Percentiles rank a stretch among this genome's conserved stretches.
Conservation (phyloP, 2,113 vertebrate species). For the Anhinga rufa region DNA sequence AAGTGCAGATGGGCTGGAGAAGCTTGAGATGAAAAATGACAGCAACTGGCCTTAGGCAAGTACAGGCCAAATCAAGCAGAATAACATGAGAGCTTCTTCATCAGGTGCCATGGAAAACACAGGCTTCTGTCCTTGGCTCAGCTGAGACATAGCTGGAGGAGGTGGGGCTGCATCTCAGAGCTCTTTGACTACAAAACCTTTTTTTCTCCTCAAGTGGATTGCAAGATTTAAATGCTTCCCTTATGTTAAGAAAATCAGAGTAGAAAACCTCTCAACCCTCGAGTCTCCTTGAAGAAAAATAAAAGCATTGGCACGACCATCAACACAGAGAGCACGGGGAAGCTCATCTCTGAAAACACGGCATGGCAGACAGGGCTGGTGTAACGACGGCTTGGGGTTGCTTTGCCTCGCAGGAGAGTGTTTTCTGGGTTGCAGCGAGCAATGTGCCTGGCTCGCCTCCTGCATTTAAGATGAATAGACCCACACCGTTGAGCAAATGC, state of each 20-base stretch:
- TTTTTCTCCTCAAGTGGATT: conserved; percentile 14
- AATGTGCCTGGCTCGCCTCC: background rate
- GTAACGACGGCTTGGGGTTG: background rate
- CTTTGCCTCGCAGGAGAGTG: background rate
- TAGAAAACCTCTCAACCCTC: background rate
- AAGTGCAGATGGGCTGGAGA: conserved; percentile 35
- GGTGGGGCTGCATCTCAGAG: conserved; percentile 2
- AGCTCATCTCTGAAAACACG: background rate
- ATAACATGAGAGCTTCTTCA: conserved; percentile 25
- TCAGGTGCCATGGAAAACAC: conserved; percentile 57
- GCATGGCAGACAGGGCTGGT: background rate
- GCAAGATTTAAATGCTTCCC: background rate
- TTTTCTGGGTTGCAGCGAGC: background rate
- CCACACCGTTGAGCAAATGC: background rate
- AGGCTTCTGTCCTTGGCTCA: conserved; percentile 31
- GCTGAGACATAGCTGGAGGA: conserved; percentile 38
- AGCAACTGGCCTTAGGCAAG: conserved; percentile 14
- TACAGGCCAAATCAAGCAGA: conserved; percentile 20
- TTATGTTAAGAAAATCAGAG: background rate
- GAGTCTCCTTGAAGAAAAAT: background rate
- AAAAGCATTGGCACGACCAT: background rate
- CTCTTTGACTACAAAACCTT: background rate
- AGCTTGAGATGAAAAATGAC: conserved; percentile 5
- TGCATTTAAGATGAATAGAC: background rate
- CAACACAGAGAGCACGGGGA: rapidly evolving